Base-by-base conservation (phyloP, 2,113 vertebrate genomes). In the Apodemus speciosus region DNA sequence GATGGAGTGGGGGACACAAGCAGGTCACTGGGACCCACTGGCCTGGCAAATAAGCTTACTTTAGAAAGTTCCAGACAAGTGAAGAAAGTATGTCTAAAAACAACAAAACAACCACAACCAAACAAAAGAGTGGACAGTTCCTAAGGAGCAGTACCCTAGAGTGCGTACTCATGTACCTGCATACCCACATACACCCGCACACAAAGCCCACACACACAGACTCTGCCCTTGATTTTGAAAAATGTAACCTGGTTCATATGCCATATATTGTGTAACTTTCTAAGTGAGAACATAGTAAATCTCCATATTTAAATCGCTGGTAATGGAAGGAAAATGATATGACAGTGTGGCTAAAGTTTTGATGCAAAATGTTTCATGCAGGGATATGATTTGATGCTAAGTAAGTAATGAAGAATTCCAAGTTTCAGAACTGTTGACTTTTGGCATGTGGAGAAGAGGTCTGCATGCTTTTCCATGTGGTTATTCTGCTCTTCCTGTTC, bases 361-460 rank as follows among this genome's bases (percentile, higher is more conserved):
- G 14, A 38, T 2, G 6, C 71, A n/a, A 25, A 84, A 62, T 71
- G 43, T 85, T 79, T 86, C 73, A 62, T 27, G 21, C 79, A 30
- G 58, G 53, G 46, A 6, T 58, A 90, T 58, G 53, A 72, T 95
- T 89, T 62, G n/a, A 73, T 91, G 66, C n/a, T 32, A 72, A 84
- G 51, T 79, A 88, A 27, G 0, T 75, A 72, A 73, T 14, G 46
- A 95, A 40, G 80, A 88, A 77, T 88, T 68, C 23, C 43, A 69
- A 73, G 64, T 85, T 88, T 88, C 6, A 30, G 66, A 81, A 23
- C 25, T 85, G 49, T 49, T n/a, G 53, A 16, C n/a, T 71, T 91
- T 72, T 38, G 38, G 27, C 35, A 18, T 87, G 43, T 77, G 35
- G 27, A n/a, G 71, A 64, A 60, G 25, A 35, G 30, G 15, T 69